phyloP scores from a whole-genome alignment of 2,888 invertebrate species.

The Deroplatys truncata region DNA sequence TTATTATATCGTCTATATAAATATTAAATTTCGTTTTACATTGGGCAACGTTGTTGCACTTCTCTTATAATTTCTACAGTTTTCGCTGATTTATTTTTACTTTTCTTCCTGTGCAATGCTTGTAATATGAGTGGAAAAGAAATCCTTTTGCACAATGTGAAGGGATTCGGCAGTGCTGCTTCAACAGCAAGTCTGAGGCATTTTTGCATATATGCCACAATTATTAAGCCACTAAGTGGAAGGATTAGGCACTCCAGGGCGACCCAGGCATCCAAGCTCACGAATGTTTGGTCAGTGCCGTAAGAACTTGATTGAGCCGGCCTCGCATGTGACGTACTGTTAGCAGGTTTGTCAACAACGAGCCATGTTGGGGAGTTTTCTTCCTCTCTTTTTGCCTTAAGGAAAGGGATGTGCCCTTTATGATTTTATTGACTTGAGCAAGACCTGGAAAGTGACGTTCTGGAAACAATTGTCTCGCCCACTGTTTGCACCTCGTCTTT shows the following conservation, averaged over 20 bases:
- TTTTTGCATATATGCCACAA: too few species aligned
- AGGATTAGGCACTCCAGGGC: background rate
- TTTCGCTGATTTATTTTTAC: too few species aligned
- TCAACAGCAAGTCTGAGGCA: too few species aligned
- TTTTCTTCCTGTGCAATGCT: too few species aligned
- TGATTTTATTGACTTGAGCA: background rate
- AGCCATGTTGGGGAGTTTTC: background rate
- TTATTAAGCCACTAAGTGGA: background rate
- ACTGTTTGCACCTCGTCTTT: background rate
- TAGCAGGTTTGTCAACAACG: background rate
- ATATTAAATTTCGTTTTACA: too few species aligned
- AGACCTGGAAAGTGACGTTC: background rate
- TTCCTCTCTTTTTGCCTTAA: background rate
- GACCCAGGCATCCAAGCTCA: background rate
- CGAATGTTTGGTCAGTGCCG: background rate
- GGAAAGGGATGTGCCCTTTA: background rate
- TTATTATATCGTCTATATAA: too few species aligned
- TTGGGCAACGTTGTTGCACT: too few species aligned
- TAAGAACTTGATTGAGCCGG: slow-evolving; percentile 12
- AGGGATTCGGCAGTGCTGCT: too few species aligned
- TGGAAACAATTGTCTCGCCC: background rate
- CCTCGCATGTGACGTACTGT: background rate
- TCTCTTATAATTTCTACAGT: too few species aligned
- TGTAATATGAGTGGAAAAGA: too few species aligned
- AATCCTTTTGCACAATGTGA: too few species aligned